Conservation (phyloP, 2,113 vertebrate genomes). For the Narcine bancroftii region DNA sequence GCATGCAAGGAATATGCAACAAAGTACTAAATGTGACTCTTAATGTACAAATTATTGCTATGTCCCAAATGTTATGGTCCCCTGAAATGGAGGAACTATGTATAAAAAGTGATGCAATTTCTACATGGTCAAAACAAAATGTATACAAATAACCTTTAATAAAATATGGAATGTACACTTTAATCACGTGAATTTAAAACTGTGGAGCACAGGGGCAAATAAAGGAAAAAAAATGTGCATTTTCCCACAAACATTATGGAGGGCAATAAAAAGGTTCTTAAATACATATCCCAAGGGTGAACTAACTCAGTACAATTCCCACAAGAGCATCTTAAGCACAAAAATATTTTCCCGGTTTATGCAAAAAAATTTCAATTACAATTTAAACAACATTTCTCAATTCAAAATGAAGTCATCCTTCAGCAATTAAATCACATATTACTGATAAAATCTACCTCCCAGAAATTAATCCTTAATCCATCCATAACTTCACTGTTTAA, state of each 20-base stretch:
- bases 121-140: too few relatives aligned
- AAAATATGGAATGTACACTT: too few relatives aligned
- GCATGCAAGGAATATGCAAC: too few relatives aligned
- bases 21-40: too few relatives aligned
- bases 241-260: not conserved
- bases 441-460: not conserved
- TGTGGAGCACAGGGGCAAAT: too few relatives aligned
- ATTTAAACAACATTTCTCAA: not conserved
- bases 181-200: too few relatives aligned
- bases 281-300: not conserved
- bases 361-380: not conserved
- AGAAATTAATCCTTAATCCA: constrained; percentile 5
- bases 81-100: too few relatives aligned
- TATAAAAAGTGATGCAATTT: too few relatives aligned
- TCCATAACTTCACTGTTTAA: not conserved
- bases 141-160: too few relatives aligned
- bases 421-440: not conserved
- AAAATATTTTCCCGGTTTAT: not conserved
- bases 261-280: not conserved
- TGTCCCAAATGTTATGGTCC: too few relatives aligned
- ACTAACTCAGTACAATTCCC: not conserved
- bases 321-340: not conserved
- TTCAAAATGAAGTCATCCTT: not conserved
- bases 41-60: too few relatives aligned
- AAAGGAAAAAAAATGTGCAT: too few relatives aligned